These are phyloP conservation scores for Nematolebias whitei DNA, from an alignment of 2,113 vertebrate genomes.

Conservation along the genomic window DNA sequence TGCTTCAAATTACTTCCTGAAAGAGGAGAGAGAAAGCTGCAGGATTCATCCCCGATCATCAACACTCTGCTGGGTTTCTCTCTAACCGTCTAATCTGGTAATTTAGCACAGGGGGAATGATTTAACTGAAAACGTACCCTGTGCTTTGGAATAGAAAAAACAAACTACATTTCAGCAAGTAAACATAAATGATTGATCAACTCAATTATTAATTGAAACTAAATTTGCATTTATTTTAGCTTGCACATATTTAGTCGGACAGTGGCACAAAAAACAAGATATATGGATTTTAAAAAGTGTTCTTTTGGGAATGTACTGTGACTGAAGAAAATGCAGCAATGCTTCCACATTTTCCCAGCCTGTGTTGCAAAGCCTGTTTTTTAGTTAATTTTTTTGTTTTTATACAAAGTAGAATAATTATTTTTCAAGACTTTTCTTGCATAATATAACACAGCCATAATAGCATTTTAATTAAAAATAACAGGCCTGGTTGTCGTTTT, in stretches of 20 bases:
- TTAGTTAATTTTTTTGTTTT: too few relatives aligned
- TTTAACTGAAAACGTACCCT: constrained; percentile 22
- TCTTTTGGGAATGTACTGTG: too few relatives aligned
- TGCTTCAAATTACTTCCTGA: constrained; percentile 48
- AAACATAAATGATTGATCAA: constrained; percentile 5
- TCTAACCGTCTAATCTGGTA: constrained; percentile 36
- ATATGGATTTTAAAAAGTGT: too few relatives aligned
- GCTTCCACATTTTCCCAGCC: too few relatives aligned
- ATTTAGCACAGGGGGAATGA: constrained; percentile 22
- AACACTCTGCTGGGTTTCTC: constrained; percentile 24
- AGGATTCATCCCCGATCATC: constrained; percentile 29
- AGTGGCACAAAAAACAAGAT: background rate
- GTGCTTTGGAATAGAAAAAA: constrained; percentile 7
- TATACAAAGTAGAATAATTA: too few relatives aligned
- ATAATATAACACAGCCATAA: too few relatives aligned
- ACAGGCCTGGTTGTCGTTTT: too few relatives aligned
- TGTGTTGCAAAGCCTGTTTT: too few relatives aligned
- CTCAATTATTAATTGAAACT: constrained; percentile 23
- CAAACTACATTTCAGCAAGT: constrained; percentile 18
- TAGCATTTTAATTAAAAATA: too few relatives aligned
- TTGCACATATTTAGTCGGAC: background rate
- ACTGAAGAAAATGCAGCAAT: too few relatives aligned
- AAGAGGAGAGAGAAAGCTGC: constrained; percentile 26
- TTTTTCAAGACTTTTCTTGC: too few relatives aligned
- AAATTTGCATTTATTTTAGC: constrained; percentile 3